phyloP scores from a whole-genome alignment of 1,140 invertebrate species.

The Subanguina moxae region DNA sequence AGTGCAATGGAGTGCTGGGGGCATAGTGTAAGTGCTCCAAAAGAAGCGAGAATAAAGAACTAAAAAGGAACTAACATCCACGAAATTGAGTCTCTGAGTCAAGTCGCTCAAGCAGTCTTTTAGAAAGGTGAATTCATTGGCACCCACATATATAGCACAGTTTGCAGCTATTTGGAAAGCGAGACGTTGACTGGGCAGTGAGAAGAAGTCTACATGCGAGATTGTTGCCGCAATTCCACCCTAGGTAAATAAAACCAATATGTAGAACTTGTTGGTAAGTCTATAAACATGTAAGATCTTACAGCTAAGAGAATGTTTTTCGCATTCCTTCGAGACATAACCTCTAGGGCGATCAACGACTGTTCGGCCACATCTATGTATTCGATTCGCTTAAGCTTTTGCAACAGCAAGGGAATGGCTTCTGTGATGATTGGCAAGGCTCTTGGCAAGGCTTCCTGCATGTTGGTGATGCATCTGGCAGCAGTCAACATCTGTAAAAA shows the following conservation, averaged over 20 bases:
- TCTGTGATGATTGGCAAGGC: slow-evolving; percentile 92
- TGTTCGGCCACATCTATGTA: slow-evolving; percentile 57
- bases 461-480: slow-evolving; percentile 92
- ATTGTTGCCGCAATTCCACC: slow-evolving; percentile 53
- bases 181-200: slow-evolving; percentile 52
- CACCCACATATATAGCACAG: slow-evolving; percentile 44
- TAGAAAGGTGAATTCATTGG: slow-evolving; percentile 43
- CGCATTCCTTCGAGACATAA: slow-evolving; percentile 56
- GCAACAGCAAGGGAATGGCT: slow-evolving; percentile 77
- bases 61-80: slow-evolving; percentile 38
- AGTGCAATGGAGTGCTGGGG: too few species aligned
- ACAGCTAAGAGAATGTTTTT: slow-evolving; percentile 47
- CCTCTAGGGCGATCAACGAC: slow-evolving; percentile 51
- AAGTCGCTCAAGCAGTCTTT: slow-evolving; percentile 49
- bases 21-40: too few species aligned
- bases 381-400: slow-evolving; percentile 60
- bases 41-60: too few species aligned
- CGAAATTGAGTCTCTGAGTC: slow-evolving; percentile 49
- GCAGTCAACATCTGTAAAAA: slow-evolving; percentile 87
- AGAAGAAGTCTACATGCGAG: slow-evolving; percentile 58
- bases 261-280: background rate
- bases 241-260: slow-evolving; percentile 31
- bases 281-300: background rate
- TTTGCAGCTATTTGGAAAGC: slow-evolving; percentile 57
- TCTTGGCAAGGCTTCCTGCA: slow-evolving; percentile 95